phyloP scores from a whole-genome alignment of 2,113 vertebrate species.

The Mobula hypostoma region DNA sequence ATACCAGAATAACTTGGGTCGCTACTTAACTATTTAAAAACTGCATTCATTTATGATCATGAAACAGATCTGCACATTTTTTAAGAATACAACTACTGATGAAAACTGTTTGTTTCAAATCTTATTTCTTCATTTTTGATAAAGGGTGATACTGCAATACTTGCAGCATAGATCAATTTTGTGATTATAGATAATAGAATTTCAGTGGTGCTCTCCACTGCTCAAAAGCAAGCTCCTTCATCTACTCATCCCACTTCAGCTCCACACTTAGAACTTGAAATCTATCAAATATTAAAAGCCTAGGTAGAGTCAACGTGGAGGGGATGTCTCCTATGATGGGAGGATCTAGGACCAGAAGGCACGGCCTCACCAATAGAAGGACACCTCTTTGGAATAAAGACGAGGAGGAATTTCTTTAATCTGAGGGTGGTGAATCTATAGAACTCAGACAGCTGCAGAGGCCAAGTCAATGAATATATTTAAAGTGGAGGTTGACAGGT shows the following conservation, averaged over 20 bases:
- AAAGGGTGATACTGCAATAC: background rate
- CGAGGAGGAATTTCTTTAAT: too few relatives aligned
- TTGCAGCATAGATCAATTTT: background rate
- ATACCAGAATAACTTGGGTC: background rate
- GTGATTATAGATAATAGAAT: background rate
- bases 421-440: too few relatives aligned
- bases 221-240: background rate
- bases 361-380: too few relatives aligned
- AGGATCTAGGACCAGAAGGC: too few relatives aligned
- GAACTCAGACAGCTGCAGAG: too few relatives aligned
- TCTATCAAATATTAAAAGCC: too few relatives aligned
- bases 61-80: background rate
- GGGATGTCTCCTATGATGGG: too few relatives aligned
- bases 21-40: background rate
- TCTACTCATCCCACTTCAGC: background rate
- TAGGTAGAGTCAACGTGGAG: too few relatives aligned
- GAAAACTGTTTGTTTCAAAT: background rate
- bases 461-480: too few relatives aligned
- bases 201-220: background rate
- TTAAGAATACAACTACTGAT: background rate
- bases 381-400: too few relatives aligned
- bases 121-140: background rate
- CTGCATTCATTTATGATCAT: background rate
- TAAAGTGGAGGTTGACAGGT: too few relatives aligned
- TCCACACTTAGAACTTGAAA: background rate